Percentiles rank a stretch among this genome's conserved stretches.
These are phyloP conservation scores for Percopsis omiscomaycus DNA, from an alignment of 2,797 vertebrate genomes.

Conservation along the genomic window DNA sequence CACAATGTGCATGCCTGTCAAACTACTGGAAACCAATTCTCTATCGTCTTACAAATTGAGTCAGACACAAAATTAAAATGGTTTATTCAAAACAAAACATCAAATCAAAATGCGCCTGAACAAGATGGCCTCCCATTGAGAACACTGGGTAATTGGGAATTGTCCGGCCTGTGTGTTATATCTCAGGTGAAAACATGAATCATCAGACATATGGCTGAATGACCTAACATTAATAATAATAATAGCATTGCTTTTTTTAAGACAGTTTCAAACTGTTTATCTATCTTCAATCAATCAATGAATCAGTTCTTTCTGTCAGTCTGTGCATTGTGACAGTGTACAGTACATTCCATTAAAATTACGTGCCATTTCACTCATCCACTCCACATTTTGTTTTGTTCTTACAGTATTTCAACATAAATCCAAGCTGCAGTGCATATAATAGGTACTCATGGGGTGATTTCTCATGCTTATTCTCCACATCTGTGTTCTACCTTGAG, in stretches of 20 bases:
- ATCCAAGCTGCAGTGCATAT: constrained; percentile 3
- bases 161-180: constrained; percentile 6
- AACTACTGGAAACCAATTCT: constrained; percentile 40
- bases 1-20: constrained; percentile 27
- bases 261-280: too few relatives aligned
- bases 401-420: constrained; percentile 5
- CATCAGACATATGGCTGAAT: background rate
- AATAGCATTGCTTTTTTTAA: background rate
- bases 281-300: too few relatives aligned
- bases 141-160: constrained; percentile 1
- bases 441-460: too few relatives aligned
- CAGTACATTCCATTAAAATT: too few relatives aligned
- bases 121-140: constrained; percentile 1
- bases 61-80: constrained; percentile 41
- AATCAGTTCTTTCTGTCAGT: too few relatives aligned
- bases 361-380: too few relatives aligned
- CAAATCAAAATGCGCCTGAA: constrained; percentile 26
- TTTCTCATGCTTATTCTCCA: constrained; percentile 13
- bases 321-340: too few relatives aligned
- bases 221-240: too few relatives aligned
- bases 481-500: constrained; percentile 37
- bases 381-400: background rate
- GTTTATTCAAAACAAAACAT: constrained; percentile 45
- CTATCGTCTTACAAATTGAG: constrained; percentile 17
- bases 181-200: background rate